Percentiles rank a stretch among this genome's conserved stretches.
Conservation (phyloP, 2,888 invertebrate species). For the Cataglyphis livida region DNA sequence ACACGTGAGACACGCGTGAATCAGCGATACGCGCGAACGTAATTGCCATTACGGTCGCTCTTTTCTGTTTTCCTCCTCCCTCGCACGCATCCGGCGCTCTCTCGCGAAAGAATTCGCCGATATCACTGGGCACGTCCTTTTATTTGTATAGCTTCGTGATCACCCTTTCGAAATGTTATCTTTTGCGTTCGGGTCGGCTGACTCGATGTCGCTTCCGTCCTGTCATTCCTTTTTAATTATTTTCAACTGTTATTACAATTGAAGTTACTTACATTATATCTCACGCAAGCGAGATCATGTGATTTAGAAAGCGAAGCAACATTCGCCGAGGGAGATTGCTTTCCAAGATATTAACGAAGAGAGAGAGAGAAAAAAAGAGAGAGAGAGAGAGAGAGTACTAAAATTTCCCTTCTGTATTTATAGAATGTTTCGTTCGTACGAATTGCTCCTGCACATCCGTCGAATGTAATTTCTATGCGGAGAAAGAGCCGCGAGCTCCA, state of each 20-base stretch:
- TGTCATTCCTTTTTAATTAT: slow-evolving; percentile 6
- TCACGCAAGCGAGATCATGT: not conserved
- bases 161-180: slow-evolving; percentile 25
- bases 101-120: slow-evolving; percentile 41
- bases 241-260: not conserved
- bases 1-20: slow-evolving; percentile 76
- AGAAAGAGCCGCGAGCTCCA: slow-evolving; percentile 20
- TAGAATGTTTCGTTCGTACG: not conserved
- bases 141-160: not conserved
- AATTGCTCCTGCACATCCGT: not conserved
- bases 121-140: slow-evolving; percentile 45
- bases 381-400: not conserved
- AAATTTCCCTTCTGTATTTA: not conserved
- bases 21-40: slow-evolving; percentile 79
- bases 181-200: slow-evolving; percentile 10
- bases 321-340: slow-evolving; percentile 18
- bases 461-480: slow-evolving; percentile 18
- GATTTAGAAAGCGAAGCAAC: not conserved
- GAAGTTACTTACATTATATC: not conserved
- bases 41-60: slow-evolving; percentile 72
- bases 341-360: not conserved
- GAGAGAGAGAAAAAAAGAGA: not conserved
- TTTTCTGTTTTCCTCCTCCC: slow-evolving; percentile 4
- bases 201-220: slow-evolving; percentile 5
- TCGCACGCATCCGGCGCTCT: not conserved